These are phyloP conservation scores for Patella pellucida DNA, from an alignment of 2,888 invertebrate genomes.

Conservation along the genomic window DNA sequence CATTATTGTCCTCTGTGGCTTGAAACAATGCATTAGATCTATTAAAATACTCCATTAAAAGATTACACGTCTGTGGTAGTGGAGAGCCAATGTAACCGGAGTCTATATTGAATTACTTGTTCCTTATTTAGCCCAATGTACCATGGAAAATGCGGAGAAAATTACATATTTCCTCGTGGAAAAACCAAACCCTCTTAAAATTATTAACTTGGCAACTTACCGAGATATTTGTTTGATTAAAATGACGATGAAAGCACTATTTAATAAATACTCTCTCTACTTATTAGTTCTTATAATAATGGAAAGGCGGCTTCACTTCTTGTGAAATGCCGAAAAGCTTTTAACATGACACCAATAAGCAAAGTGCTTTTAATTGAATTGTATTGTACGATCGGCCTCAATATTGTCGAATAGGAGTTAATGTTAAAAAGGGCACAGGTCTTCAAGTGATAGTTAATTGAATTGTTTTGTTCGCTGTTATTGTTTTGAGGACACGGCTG, in stretches of 20 bases:
- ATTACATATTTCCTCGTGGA: no score
- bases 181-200: conserved; percentile 2
- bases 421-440: background rate
- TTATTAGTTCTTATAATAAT: conserved; percentile 5
- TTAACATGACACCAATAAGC: conserved; percentile 5
- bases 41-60: conserved; percentile 6
- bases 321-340: conserved; percentile 7
- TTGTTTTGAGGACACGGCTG: background rate
- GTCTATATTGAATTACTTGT: no score
- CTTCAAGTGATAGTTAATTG: background rate
- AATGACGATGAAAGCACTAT: conserved; percentile 6
- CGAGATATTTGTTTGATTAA: conserved; percentile 4
- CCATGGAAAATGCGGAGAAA: no score
- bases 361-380: conserved; percentile 10
- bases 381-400: background rate
- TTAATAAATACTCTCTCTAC: conserved; percentile 7
- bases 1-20: background rate
- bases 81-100: background rate
- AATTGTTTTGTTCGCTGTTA: background rate
- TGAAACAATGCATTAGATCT: conserved; percentile 10
- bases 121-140: no score
- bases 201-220: background rate
- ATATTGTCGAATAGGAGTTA: conserved; percentile 4
- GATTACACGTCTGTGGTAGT: background rate
- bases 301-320: background rate